Evolutionary conservation across 2,797 vertebrate genomes (phyloP).

Genomic region (Sorex maritimensis): DNA sequence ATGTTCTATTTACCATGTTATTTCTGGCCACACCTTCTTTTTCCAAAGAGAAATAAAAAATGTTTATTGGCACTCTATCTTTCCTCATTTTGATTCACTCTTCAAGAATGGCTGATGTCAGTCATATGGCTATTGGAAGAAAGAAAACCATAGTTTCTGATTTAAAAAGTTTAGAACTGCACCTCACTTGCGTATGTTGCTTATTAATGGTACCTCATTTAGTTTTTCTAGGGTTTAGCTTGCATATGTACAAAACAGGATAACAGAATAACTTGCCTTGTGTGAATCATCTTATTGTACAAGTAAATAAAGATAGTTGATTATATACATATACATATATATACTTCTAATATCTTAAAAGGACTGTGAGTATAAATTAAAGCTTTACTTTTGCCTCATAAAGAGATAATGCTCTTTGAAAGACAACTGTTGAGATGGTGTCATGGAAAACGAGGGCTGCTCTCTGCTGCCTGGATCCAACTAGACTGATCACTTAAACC

Average conservation of each 20-base stretch:
- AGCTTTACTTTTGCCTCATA: background rate
- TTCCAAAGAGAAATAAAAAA: background rate
- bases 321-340: background rate
- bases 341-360: background rate
- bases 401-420: background rate
- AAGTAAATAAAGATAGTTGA: slow-evolving; percentile 9
- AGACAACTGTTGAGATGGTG: slow-evolving; percentile 30
- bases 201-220: background rate
- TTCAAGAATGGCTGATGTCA: background rate
- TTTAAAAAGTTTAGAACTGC: background rate
- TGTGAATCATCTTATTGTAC: background rate
- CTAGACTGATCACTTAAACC: slow-evolving; percentile 52
- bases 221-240: slow-evolving; percentile 5
- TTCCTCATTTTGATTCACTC: slow-evolving; percentile 15
- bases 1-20: background rate
- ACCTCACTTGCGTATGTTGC: background rate
- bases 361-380: background rate
- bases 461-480: slow-evolving; percentile 59
- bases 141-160: slow-evolving; percentile 6
- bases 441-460: background rate
- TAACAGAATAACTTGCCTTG: background rate
- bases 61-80: background rate
- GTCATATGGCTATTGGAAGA: background rate
- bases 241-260: background rate
- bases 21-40: background rate